phyloP scores from a whole-genome alignment of 2,888 invertebrate species.

The Crossocerus cetratus region DNA sequence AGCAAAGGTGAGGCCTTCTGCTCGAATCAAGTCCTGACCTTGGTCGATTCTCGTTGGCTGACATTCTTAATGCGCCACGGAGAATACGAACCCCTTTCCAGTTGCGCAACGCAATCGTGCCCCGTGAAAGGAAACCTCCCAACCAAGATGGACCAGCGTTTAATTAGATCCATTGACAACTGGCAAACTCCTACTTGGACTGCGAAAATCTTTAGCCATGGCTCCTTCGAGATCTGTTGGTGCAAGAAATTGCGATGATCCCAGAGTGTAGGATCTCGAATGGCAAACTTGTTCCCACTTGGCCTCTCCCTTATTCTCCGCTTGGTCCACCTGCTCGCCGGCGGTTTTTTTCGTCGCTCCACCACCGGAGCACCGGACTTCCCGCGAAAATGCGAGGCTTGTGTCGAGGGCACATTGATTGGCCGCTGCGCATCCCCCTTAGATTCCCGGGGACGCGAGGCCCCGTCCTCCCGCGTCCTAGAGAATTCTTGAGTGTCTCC shows the following conservation, averaged over 20 bases:
- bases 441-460: no score
- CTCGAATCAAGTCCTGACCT: constrained; percentile 37
- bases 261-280: constrained; percentile 51
- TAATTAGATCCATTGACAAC: no score
- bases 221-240: no score
- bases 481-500: no score
- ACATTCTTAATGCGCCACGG: constrained; percentile 23
- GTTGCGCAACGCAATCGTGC: constrained; percentile 4
- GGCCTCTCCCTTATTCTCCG: constrained; percentile 47
- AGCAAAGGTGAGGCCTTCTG: constrained; percentile 26
- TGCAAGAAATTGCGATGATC: constrained; percentile 34
- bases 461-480: no score
- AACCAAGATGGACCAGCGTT: no score
- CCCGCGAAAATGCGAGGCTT: constrained; percentile 45
- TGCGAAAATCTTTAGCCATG: no score
- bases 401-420: no score
- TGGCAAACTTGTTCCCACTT: constrained; percentile 53
- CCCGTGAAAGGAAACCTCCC: background rate
- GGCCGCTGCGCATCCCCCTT: no score
- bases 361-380: constrained; percentile 35
- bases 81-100: constrained; percentile 30
- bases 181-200: no score
- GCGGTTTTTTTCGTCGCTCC: constrained; percentile 46
- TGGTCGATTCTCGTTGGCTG: constrained; percentile 20
- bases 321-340: constrained; percentile 57